Evolutionary conservation across 1,140 invertebrate species (phyloP).

Genomic region (Drosophila lacteicornis): DNA sequence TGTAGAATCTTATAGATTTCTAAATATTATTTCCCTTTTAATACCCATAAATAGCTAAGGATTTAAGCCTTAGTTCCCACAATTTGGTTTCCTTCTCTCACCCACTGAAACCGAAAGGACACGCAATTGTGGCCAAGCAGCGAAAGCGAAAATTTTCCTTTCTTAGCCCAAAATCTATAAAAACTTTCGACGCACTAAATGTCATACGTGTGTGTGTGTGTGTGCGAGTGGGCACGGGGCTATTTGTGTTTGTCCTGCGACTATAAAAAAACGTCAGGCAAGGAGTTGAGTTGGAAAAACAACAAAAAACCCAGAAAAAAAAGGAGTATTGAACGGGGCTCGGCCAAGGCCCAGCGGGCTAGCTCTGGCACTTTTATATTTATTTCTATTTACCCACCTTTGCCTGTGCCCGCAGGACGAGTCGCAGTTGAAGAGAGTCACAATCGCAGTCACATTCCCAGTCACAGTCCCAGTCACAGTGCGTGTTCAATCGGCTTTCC

Average conservation of each 20-base stretch:
- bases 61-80: no score
- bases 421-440: not conserved
- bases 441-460: not conserved
- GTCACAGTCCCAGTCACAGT: not conserved
- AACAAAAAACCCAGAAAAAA: not conserved
- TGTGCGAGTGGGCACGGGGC: not conserved
- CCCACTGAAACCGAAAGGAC: slow-evolving; percentile 23
- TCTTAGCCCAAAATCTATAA: slow-evolving; percentile 31
- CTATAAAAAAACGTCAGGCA: slow-evolving; percentile 35
- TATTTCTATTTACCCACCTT: slow-evolving; percentile 10
- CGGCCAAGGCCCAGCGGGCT: slow-evolving; percentile 31
- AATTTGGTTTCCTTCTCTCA: not conserved
- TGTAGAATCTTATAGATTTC: no score
- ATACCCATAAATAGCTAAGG: no score
- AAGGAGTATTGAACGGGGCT: slow-evolving; percentile 2
- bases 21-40: no score
- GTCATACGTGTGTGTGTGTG: slow-evolving; percentile 19
- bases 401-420: not conserved
- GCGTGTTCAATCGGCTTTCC: slow-evolving; percentile 68
- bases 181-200: slow-evolving; percentile 40
- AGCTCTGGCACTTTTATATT: slow-evolving; percentile 15
- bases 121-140: slow-evolving; percentile 35
- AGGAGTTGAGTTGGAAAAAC: not conserved
- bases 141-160: slow-evolving; percentile 37
- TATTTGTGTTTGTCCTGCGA: slow-evolving; percentile 46